These are phyloP conservation scores for Oncorhynchus nerka DNA, from an alignment of 2,113 vertebrate genomes.

Conservation along the genomic window DNA sequence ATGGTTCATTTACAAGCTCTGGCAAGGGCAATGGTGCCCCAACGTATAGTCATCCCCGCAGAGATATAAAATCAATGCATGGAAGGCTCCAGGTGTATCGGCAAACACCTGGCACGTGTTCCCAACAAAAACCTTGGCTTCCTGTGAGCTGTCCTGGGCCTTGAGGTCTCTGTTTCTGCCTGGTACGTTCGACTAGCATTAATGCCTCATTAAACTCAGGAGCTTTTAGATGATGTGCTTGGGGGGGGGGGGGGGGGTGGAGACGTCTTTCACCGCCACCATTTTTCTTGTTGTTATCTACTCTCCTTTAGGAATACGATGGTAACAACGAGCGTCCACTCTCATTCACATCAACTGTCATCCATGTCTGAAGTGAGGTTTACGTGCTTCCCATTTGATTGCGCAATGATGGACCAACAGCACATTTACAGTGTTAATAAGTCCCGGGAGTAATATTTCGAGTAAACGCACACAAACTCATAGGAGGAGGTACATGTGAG, in stretches of 20 bases:
- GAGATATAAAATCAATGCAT: not conserved
- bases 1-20: not conserved
- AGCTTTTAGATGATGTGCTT: not conserved
- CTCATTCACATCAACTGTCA: no score
- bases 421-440: not conserved
- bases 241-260: no score
- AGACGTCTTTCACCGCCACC: no score
- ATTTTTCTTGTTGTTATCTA: no score
- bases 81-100: not conserved
- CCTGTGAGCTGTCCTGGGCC: no score
- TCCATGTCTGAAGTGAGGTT: not conserved
- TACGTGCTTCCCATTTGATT: not conserved
- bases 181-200: no score
- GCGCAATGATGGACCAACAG: not conserved
- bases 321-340: no score
- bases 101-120: not conserved
- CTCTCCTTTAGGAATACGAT: no score
- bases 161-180: no score
- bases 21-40: not conserved
- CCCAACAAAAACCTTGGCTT: no score
- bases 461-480: not conserved
- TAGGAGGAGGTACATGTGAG: not conserved
- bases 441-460: not conserved
- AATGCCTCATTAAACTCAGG: no score
- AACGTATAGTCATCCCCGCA: not conserved